Evolutionary conservation across 2,113 vertebrate genomes (phyloP).

Genomic region (Corythornis cristatus): DNA sequence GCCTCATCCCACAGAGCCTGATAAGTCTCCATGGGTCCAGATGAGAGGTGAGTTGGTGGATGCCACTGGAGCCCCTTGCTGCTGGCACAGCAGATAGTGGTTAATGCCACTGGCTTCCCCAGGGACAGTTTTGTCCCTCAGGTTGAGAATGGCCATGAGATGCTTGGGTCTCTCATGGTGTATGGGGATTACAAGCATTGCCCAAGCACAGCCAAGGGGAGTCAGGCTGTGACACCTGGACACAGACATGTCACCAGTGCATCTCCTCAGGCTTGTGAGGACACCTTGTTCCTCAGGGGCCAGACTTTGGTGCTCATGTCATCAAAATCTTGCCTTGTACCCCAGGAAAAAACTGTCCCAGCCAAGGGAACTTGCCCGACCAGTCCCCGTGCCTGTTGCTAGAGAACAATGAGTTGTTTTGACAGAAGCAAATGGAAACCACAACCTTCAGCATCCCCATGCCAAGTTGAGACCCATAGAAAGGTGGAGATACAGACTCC

Average conservation of each 20-base stretch:
- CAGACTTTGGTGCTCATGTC: neutral
- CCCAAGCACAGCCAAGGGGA: neutral
- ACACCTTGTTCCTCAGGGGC: neutral
- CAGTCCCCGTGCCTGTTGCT: neutral
- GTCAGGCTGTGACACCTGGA: neutral
- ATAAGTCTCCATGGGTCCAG: rapidly evolving
- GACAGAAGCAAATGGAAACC: neutral
- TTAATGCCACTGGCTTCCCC: neutral
- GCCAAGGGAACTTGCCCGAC: neutral
- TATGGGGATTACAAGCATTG: neutral
- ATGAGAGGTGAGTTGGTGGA: neutral
- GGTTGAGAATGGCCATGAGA: neutral
- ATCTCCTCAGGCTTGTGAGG: neutral
- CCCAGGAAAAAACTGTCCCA: neutral
- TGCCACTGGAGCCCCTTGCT: neutral
- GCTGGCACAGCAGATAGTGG: neutral
- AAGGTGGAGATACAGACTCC: neutral
- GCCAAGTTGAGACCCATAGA: neutral
- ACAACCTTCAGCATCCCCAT: neutral
- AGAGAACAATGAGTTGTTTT: neutral
- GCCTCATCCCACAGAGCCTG: neutral
- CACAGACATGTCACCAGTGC: neutral
- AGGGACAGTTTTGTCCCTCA: rapidly evolving
- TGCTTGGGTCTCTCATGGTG: neutral
- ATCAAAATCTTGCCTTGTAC: neutral